A percentile compares a stretch with the other conserved stretches of the same genome.
Evolutionary conservation across 2,797 vertebrate genomes (phyloP).

Genomic region (Falco naumanni): DNA sequence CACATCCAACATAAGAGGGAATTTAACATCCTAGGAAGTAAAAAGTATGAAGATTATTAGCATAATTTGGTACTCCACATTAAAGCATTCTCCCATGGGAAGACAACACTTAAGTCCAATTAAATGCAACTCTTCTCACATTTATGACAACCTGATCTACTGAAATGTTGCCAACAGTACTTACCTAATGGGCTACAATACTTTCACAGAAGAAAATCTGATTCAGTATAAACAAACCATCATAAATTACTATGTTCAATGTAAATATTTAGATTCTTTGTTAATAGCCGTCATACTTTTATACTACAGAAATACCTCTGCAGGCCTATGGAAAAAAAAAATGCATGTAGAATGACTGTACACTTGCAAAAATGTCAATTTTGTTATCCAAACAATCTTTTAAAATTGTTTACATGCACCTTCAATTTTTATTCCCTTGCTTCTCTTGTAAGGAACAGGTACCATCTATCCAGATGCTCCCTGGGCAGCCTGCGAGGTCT

Average conservation of each 20-base stretch:
- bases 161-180: neutral
- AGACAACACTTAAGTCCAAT: neutral
- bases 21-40: conserved; percentile 92
- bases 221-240: neutral
- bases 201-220: neutral
- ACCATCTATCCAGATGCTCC: neutral
- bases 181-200: neutral
- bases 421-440: neutral
- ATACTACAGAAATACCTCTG: neutral
- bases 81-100: neutral
- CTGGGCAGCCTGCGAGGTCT: neutral
- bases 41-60: neutral
- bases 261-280: neutral
- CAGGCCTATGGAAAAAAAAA: neutral
- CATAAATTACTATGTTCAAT: neutral
- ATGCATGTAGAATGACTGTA: neutral
- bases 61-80: neutral
- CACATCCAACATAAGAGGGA: conserved; percentile 97
- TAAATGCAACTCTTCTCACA: neutral
- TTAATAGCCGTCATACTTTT: neutral
- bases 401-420: neutral
- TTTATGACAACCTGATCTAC: neutral
- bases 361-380: neutral
- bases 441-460: neutral
- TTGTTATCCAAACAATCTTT: neutral